These are phyloP conservation scores for Brachylomia viminalis DNA, from an alignment of 2,888 invertebrate genomes.

Conservation along the genomic window DNA sequence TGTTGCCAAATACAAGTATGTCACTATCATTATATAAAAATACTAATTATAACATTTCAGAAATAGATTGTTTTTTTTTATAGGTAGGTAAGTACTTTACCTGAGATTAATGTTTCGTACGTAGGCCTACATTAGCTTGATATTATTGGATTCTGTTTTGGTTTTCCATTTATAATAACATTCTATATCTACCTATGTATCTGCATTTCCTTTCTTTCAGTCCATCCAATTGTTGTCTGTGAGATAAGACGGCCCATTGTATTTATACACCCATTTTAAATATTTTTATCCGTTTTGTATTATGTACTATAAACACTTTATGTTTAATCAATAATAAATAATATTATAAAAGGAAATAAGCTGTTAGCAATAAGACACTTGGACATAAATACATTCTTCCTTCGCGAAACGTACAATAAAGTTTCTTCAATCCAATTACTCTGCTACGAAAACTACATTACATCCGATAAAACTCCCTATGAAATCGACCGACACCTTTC, in stretches of 20 bases:
- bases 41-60: slow-evolving; percentile 48
- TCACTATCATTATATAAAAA: slow-evolving; percentile 60
- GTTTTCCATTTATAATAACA: not conserved
- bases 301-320: not conserved
- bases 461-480: slow-evolving; percentile 12
- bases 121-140: not conserved
- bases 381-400: not conserved
- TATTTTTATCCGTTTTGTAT: not conserved
- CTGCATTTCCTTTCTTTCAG: not conserved
- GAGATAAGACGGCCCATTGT: no score
- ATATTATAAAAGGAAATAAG: not conserved
- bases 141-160: not conserved
- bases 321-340: not conserved
- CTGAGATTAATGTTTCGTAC: slow-evolving; percentile 25
- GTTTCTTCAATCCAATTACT: slow-evolving; percentile 6
- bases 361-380: not conserved
- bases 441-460: not conserved
- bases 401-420: not conserved
- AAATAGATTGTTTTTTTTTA: slow-evolving; percentile 33
- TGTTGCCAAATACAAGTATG: slow-evolving; percentile 66
- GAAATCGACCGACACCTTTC: slow-evolving; percentile 20
- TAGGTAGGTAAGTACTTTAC: no score
- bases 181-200: not conserved
- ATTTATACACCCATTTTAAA: not conserved
- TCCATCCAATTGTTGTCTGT: no score